Percentiles rank a stretch among this genome's conserved stretches.
These are phyloP conservation scores for Chrysotoxum bicinctum DNA, from an alignment of 2,888 invertebrate species.

Conservation along the genomic window DNA sequence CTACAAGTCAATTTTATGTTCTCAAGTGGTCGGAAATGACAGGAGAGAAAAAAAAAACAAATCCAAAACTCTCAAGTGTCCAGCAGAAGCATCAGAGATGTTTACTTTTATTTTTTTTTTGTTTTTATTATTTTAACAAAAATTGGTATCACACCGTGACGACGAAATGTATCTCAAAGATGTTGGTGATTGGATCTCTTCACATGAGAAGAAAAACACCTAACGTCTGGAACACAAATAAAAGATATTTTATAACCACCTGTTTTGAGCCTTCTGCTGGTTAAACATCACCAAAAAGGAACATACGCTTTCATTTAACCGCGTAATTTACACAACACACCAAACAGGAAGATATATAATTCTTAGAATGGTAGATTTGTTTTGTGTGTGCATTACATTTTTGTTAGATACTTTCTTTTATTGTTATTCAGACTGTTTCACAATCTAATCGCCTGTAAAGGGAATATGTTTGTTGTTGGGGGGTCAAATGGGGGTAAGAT, in stretches of 20 bases:
- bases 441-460: slow-evolving; percentile 68
- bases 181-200: slow-evolving; percentile 57
- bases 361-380: not conserved
- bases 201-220: slow-evolving; percentile 40
- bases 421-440: slow-evolving; percentile 64
- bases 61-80: slow-evolving; percentile 1
- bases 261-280: slow-evolving; percentile 5
- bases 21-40: slow-evolving; percentile 46
- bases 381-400: slow-evolving; percentile 20
- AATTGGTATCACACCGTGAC: slow-evolving; percentile 4
- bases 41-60: not conserved
- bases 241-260: slow-evolving; percentile 63
- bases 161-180: slow-evolving; percentile 27
- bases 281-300: slow-evolving; percentile 16
- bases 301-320: slow-evolving; percentile 61
- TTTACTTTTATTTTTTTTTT: slow-evolving; percentile 30
- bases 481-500: slow-evolving; percentile 57
- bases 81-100: slow-evolving; percentile 47
- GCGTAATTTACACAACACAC: slow-evolving; percentile 51
- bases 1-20: slow-evolving; percentile 44
- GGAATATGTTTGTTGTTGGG: slow-evolving; percentile 30
- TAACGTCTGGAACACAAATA: not conserved
- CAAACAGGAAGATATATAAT: slow-evolving; percentile 14
- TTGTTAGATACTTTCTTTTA: slow-evolving; percentile 66
- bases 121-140: not conserved